phyloP scores from a whole-genome alignment of 2,113 vertebrate species.

The Chrysochloris asiatica region DNA sequence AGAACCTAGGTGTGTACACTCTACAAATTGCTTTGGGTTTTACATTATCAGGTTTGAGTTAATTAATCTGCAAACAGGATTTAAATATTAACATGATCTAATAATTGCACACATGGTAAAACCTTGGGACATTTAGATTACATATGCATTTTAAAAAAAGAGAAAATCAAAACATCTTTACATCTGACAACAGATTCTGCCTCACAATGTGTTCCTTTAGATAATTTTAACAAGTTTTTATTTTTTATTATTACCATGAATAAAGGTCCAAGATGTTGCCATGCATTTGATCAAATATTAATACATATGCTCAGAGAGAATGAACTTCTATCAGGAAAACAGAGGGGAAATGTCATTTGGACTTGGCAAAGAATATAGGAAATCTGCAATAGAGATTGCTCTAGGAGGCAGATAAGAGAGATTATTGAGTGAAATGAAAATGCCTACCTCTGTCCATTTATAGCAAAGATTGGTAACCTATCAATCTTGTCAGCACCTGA shows the following conservation, averaged over 20 bases:
- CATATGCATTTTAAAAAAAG: not conserved
- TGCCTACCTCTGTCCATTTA: not conserved
- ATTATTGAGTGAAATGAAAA: slow-evolving; percentile 64
- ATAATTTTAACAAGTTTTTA: not conserved
- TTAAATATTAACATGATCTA: not conserved
- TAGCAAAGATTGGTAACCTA: not conserved
- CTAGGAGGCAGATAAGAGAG: slow-evolving; percentile 17
- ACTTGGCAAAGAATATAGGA: not conserved
- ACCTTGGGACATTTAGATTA: not conserved
- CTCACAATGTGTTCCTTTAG: not conserved
- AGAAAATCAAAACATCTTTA: not conserved
- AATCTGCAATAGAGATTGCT: not conserved
- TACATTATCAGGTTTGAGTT: not conserved
- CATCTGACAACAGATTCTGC: not conserved
- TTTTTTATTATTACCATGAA: slow-evolving; percentile 30
- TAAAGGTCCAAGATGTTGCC: slow-evolving; percentile 41
- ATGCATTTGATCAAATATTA: slow-evolving; percentile 61
- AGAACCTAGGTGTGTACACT: not conserved
- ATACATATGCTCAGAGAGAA: slow-evolving; percentile 37
- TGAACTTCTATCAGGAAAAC: not conserved
- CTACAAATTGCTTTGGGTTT: not conserved
- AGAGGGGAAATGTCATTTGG: slow-evolving; percentile 8
- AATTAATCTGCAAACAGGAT: not conserved
- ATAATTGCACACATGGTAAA: not conserved
- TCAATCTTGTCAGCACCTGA: slow-evolving; percentile 68